Conservation (phyloP, 1,140 invertebrate species). For the Drosophila kanapiae region DNA sequence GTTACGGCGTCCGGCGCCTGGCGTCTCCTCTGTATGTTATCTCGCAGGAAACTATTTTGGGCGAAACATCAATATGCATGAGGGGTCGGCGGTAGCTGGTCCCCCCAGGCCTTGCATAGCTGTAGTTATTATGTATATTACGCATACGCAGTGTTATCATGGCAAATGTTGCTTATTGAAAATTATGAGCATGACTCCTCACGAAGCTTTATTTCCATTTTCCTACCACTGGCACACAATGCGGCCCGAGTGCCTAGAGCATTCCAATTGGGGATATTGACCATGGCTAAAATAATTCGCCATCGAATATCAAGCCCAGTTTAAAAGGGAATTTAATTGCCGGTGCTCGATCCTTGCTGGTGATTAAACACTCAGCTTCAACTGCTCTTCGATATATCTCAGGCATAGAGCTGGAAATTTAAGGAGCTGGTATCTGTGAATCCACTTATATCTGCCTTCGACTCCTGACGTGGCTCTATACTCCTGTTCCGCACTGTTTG, state of each 20-base stretch:
- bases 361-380: background rate
- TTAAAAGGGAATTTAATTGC: background rate
- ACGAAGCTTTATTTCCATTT: constrained; percentile 51
- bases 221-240: constrained; percentile 26
- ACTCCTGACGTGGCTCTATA: background rate
- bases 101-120: constrained; percentile 39
- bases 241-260: constrained; percentile 4
- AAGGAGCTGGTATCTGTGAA: background rate
- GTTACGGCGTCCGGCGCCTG: constrained; percentile 1
- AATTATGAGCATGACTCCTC: constrained; percentile 57
- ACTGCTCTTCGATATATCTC: background rate
- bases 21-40: constrained; percentile 28
- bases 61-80: constrained; percentile 55
- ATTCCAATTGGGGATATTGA: background rate
- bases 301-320: background rate
- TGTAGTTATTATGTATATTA: constrained; percentile 71
- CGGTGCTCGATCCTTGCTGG: background rate
- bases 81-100: constrained; percentile 23
- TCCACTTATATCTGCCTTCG: background rate
- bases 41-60: constrained; percentile 31
- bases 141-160: constrained; percentile 70
- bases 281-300: background rate
- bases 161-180: constrained; percentile 65
- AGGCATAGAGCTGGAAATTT: too few relatives aligned
- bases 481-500: constrained; percentile 16